Percentiles rank a stretch among this genome's conserved stretches.
These are phyloP conservation scores for Erpornis zantholeuca DNA, from an alignment of 2,113 vertebrate species.

Conservation along the genomic window DNA sequence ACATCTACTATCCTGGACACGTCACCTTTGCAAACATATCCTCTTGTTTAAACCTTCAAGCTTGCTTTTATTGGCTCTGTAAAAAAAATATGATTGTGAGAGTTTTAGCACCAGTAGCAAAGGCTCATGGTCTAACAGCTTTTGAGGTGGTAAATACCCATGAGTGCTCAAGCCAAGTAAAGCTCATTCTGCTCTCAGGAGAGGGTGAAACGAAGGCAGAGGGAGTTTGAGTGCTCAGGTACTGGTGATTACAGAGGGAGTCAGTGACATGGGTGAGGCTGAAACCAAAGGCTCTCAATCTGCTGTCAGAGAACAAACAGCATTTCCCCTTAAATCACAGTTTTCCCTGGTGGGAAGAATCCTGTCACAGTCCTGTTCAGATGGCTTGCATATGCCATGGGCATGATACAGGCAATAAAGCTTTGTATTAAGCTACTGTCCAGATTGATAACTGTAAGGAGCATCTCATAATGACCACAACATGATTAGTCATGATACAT, in stretches of 20 bases:
- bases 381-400: constrained; percentile 17
- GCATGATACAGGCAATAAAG: constrained; percentile 53
- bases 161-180: background rate
- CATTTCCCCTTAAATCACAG: background rate
- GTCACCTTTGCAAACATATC: background rate
- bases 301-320: background rate
- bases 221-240: background rate
- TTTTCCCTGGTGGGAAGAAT: background rate
- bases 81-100: background rate
- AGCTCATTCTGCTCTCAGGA: background rate
- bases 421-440: constrained; percentile 37
- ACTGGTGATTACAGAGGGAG: background rate
- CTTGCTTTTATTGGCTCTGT: background rate
- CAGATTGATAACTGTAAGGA: constrained; percentile 42
- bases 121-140: background rate
- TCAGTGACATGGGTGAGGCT: background rate
- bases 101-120: background rate
- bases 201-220: background rate
- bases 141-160: background rate
- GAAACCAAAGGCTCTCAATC: background rate
- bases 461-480: constrained; percentile 53
- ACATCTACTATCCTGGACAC: background rate
- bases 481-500: constrained; percentile 49
- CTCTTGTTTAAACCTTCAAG: background rate
- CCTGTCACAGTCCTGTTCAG: background rate